Conservation (phyloP, 2,888 invertebrate species). For the Trissoscelio sp. region DNA sequence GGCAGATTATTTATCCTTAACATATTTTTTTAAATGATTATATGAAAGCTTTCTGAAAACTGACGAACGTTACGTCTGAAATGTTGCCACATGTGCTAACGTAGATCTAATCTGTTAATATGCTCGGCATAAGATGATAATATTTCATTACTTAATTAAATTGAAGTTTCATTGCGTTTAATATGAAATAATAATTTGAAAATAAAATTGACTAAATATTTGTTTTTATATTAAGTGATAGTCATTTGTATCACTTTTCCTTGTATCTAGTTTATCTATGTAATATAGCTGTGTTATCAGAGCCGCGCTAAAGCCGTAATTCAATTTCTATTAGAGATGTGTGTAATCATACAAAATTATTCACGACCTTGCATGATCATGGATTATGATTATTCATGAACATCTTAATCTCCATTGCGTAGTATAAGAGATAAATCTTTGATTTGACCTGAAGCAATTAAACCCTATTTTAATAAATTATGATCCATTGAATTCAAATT, state of each 20-base stretch:
- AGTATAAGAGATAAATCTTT: conserved; percentile 61
- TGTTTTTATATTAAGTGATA: neutral
- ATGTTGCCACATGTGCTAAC: no score
- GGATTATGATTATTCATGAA: conserved; percentile 63
- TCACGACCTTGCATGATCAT: conserved; percentile 61
- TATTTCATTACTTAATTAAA: no score
- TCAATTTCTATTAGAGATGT: conserved; percentile 64
- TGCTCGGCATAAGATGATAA: no score
- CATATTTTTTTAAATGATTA: no score
- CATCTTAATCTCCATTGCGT: conserved; percentile 62
- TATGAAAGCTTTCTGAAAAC: no score
- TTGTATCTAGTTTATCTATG: conserved; percentile 33
- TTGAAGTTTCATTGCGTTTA: no score
- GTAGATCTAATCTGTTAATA: no score
- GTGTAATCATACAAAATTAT: conserved; percentile 62
- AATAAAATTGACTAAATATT: neutral
- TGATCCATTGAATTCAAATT: conserved; percentile 30
- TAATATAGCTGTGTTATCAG: conserved; percentile 48
- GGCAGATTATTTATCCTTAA: no score
- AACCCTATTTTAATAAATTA: conserved; percentile 52
- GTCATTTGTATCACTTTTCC: conserved; percentile 24
- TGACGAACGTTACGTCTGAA: no score
- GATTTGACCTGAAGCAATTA: conserved; percentile 51
- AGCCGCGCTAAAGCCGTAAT: conserved; percentile 47
- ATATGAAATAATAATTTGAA: no score